A percentile compares a stretch with the other conserved stretches of the same genome.
Conservation (phyloP, 1,140 invertebrate species). For the Aethina tumida region DNA sequence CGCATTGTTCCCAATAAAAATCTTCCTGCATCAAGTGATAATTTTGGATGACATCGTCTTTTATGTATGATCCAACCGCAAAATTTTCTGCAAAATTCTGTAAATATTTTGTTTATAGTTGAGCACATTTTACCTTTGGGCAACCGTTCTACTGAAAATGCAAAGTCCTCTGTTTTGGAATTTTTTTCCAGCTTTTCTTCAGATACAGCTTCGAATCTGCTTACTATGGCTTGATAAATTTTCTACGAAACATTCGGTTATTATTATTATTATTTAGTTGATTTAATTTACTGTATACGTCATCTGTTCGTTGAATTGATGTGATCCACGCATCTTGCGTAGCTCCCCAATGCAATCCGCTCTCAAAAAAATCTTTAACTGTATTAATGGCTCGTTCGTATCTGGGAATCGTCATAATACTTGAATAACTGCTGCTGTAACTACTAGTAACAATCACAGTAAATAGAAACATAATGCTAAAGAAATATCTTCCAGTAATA, state of each 20-base stretch:
- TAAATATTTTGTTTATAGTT: background rate
- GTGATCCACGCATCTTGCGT: slow-evolving; percentile 24
- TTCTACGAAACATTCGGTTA: slow-evolving; percentile 4
- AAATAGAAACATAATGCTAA: slow-evolving; percentile 35
- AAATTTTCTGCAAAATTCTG: slow-evolving; percentile 29
- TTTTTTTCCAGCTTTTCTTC: slow-evolving; percentile 13
- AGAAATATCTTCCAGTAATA: slow-evolving; percentile 13
- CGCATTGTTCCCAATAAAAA: slow-evolving; percentile 46
- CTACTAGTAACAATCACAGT: slow-evolving; percentile 40
- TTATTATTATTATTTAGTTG: background rate
- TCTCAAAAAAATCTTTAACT: slow-evolving; percentile 19
- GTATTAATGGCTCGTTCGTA: slow-evolving; percentile 23
- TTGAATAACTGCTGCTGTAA: slow-evolving; percentile 44
- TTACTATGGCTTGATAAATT: slow-evolving; percentile 12
- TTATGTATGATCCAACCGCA: slow-evolving; percentile 46
- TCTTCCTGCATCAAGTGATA: slow-evolving; percentile 44
- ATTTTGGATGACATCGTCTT: slow-evolving; percentile 38
- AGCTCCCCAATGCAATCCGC: slow-evolving; percentile 20
- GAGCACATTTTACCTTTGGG: slow-evolving; percentile 16
- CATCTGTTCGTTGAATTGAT: slow-evolving; percentile 20
- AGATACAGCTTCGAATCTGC: slow-evolving; percentile 14
- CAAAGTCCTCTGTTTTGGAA: slow-evolving; percentile 15
- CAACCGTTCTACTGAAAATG: slow-evolving; percentile 22
- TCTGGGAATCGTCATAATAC: slow-evolving; percentile 44
- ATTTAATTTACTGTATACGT: slow-evolving; percentile 13